Evolutionary conservation across 2,113 vertebrate species (phyloP), one percentile per base, ranked within the genome.

Genomic region (Vulpes lagopus): DNA sequence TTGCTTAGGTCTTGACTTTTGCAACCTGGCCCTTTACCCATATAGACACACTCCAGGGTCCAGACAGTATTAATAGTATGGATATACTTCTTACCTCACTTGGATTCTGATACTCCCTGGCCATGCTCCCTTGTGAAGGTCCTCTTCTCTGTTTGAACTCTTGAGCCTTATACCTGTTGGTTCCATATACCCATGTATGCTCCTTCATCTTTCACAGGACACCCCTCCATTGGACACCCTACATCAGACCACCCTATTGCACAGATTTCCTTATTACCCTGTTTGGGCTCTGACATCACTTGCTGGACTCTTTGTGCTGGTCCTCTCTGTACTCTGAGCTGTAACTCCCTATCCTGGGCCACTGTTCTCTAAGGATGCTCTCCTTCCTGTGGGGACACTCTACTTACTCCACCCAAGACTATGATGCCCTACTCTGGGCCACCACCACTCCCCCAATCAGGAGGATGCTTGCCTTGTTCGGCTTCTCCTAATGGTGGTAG

Each of bases 361-460:
- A 57, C 25, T 20, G 23, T 51, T 87, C 11, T 59, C 30, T 57
- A 23, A 38, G 53, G n/a, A 62, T 80, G 19, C 7, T 30, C 14
- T 81, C 43, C 27, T 92, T 87, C 14, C 19, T 32, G 5, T 9
- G 8, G 32, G 51, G 12, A 69, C 15, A 59, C 35, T 69, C 12
- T 59, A 59, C 17, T 86, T 57, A n/a, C 6, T 78, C 25, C 49
- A 49, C 20, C 87, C 49, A 59, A 35, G 14, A 8, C 17, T 79
- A 22, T 43, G 60, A 49, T 12, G 43, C 51, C 5, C 32, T 15
- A 12, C 35, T 43, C n/a, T 93, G 71, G 35, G 60, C 25, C 25
- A 65, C 59, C 1, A 6, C 27, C 8, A 22, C 16, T 49, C 20
- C n/a, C 35, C 19, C 14, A 49, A 0, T 7, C 7, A 11, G n/a